Base-by-base conservation (phyloP, 1,140 invertebrate species). In the Drosophila pseudoananassae region DNA sequence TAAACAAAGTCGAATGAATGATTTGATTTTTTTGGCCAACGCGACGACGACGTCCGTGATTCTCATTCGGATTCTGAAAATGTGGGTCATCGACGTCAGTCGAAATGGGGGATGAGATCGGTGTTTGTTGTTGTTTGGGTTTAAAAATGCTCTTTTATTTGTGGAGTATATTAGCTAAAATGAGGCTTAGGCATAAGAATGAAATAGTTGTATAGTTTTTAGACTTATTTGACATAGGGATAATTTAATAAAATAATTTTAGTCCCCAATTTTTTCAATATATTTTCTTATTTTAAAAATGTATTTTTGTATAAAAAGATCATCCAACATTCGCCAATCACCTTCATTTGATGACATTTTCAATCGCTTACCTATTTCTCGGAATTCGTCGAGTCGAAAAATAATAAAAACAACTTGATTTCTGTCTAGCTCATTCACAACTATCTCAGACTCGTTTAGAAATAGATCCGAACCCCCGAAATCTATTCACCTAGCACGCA, bases 1-100 rank as follows among this genome's bases (percentile, higher is more conserved):
- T 70, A 70, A 87, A 87, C 82, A 84, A 84, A 66, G 66, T 84
- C 80, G 77, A 68, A 80, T 81, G 78, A 85, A 65, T 81, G 23
- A 74, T 56, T 68, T 75, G 45, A 36, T 45, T 78, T 51, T 59
- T 71, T 80, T 57, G 51, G 33, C 46, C 70, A 58, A 53, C 68
- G 66, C 56, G 55, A 52, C 49, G 70, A 9, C 43, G 52, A 5
- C 38, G 51, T 10, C 36, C 49, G 38, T 46, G 58, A 49, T 60
- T 43, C 63, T 53, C 63, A 64, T 59, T 45, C 54, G 36, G 29
- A 68, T 55, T 55, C 59, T 23, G 4, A 36, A 61, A 72, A 74
- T 84, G 82, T 85, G 69, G 81, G 78, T 85, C 81, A 85, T 78
- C 81, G 78, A 87, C 82, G 69, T 76, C 73, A 53, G 15, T 38